phyloP scores from a whole-genome alignment of 2,113 vertebrate genomes.

The Nothobranchius kuhntae region DNA sequence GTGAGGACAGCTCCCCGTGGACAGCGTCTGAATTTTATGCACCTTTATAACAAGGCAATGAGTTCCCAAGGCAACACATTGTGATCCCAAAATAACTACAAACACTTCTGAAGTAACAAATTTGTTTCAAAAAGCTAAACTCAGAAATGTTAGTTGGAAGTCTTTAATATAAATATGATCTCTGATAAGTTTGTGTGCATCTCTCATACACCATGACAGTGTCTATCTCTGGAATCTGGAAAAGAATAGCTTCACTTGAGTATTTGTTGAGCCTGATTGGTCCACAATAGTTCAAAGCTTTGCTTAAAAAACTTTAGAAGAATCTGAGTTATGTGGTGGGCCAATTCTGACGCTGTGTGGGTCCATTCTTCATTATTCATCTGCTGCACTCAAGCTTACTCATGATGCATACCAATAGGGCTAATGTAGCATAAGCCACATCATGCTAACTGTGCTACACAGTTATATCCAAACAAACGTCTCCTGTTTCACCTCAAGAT shows the following conservation, averaged over 20 bases:
- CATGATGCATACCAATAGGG: conserved; percentile 59
- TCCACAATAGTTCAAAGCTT: conserved; percentile 41
- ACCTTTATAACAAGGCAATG: conserved; percentile 28
- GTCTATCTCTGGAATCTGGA: conserved; percentile 47
- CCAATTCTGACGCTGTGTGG: conserved; percentile 36
- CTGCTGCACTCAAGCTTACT: conserved; percentile 22
- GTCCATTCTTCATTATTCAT: conserved; percentile 53
- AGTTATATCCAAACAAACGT: conserved; percentile 1
- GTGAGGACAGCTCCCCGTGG: conserved; percentile 75
- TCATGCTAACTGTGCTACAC: conserved; percentile 18
- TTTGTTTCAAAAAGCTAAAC: neutral
- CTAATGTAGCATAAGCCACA: conserved; percentile 45
- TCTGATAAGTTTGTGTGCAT: conserved; percentile 43
- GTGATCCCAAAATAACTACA: conserved; percentile 20
- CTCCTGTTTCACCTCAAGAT: neutral
- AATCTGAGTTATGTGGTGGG: conserved; percentile 51
- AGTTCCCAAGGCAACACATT: conserved; percentile 18
- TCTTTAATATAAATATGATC: conserved; percentile 10
- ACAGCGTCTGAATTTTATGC: conserved; percentile 46
- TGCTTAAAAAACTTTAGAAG: conserved; percentile 52
- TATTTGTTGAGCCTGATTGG: conserved; percentile 54
- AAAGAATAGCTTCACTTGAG: conserved; percentile 39
- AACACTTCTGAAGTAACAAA: neutral
- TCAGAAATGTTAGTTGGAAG: neutral
- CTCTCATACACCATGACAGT: conserved; percentile 31